Percentiles rank a stretch among this genome's conserved stretches.
Conservation (phyloP, 2,888 invertebrate genomes). For the Laothoe populi region DNA sequence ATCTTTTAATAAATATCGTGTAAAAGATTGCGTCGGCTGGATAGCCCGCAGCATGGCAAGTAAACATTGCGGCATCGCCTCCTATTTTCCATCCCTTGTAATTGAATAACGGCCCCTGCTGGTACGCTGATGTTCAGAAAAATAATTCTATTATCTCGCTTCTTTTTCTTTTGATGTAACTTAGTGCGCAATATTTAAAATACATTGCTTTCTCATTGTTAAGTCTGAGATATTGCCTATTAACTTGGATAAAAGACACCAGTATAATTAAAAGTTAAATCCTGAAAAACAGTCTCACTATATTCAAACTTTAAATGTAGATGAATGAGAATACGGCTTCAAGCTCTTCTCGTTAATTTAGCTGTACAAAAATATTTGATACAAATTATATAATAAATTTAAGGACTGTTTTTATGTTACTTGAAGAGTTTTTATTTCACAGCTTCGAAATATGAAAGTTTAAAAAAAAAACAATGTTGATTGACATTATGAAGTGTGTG, state of each 20-base stretch:
- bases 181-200: conserved; percentile 58
- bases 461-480: no score
- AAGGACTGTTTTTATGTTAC: no score
- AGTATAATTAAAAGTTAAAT: neutral
- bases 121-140: conserved; percentile 68
- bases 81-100: conserved; percentile 67
- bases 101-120: conserved; percentile 76
- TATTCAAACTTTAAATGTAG: neutral
- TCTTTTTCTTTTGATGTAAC: conserved; percentile 50
- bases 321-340: neutral
- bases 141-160: conserved; percentile 72
- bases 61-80: conserved; percentile 56
- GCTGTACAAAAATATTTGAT: neutral
- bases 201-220: conserved; percentile 37
- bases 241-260: conserved; percentile 14
- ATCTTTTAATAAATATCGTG: conserved; percentile 53
- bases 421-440: no score
- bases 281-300: neutral
- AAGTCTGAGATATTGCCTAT: conserved; percentile 16
- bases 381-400: no score
- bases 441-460: no score
- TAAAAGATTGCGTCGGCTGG: conserved; percentile 60
- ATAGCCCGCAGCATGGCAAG: conserved; percentile 68
- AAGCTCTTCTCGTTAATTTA: neutral
- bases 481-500: no score